These are phyloP conservation scores for Mirounga angustirostris DNA, from an alignment of 2,113 vertebrate species.

Conservation along the genomic window DNA sequence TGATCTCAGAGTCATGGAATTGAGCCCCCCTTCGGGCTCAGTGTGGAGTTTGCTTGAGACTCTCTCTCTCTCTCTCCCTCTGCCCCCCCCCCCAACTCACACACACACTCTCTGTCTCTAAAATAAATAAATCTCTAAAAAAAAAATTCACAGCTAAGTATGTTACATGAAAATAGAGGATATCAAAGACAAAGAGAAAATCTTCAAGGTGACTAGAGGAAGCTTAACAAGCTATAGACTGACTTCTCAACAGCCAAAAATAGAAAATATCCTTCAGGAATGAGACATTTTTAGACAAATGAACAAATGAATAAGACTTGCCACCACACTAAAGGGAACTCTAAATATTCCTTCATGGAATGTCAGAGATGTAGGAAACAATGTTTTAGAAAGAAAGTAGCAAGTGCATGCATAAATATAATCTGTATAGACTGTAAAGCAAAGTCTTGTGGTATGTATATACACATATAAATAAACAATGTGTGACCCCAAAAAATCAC, in stretches of 20 bases:
- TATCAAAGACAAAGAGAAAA: background rate
- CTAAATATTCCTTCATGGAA: background rate
- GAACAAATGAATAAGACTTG: background rate
- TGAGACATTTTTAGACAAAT: constrained; percentile 17
- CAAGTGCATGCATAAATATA: background rate
- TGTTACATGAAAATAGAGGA: background rate
- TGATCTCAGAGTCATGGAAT: background rate
- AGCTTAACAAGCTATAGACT: background rate
- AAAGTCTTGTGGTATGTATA: background rate
- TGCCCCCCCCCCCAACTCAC: background rate
- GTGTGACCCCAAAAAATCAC: background rate
- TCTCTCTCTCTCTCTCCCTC: background rate
- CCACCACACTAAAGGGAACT: background rate
- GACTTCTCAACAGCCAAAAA: background rate
- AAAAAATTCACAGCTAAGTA: background rate
- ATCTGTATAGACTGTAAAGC: background rate
- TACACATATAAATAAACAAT: background rate
- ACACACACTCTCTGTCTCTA: background rate
- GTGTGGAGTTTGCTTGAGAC: background rate
- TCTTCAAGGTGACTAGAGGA: background rate
- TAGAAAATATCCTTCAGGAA: background rate
- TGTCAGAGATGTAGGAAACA: background rate
- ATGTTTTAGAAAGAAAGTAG: background rate
- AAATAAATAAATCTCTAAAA: background rate
- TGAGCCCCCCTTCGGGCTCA: background rate